A percentile compares a stretch with the other conserved stretches of the same genome.
Evolutionary conservation across 1,140 invertebrate genomes (phyloP).

Genomic region (Cardiocondyla obscurior): DNA sequence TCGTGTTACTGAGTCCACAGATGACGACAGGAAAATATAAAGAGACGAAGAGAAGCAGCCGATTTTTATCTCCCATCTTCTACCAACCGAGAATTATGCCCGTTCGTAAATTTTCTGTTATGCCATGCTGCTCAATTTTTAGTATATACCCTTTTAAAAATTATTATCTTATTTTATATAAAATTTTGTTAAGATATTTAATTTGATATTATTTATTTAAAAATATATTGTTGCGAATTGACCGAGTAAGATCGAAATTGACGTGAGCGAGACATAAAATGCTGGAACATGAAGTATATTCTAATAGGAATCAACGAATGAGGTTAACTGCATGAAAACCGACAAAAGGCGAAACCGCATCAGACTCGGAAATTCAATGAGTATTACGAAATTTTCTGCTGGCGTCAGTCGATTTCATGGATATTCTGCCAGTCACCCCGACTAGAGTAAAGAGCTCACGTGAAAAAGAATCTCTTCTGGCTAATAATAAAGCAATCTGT

Average conservation of each 20-base stretch:
- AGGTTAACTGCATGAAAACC: not conserved
- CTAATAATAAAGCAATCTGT: conserved; percentile 56
- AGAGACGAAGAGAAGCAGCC: not conserved
- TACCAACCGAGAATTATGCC: not conserved
- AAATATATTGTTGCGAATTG: not conserved
- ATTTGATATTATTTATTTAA: not conserved
- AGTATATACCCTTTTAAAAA: not conserved
- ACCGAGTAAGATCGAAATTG: not conserved
- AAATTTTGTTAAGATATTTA: not conserved
- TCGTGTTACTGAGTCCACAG: conserved; percentile 3
- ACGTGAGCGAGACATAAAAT: not conserved
- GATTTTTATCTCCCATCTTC: not conserved
- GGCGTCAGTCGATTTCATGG: conserved; percentile 16
- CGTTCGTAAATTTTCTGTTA: not conserved
- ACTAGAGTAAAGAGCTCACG: conserved; percentile 15
- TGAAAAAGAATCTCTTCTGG: conserved; percentile 36
- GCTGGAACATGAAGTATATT: not conserved
- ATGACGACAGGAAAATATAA: conserved; percentile 15
- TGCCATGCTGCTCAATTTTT: not conserved
- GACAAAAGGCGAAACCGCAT: conserved; percentile 26
- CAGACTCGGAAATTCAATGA: conserved; percentile 66
- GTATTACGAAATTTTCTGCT: conserved; percentile 50
- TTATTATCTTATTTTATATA: not conserved
- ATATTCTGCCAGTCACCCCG: conserved; percentile 52
- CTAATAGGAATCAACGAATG: not conserved